Conservation (phyloP, 2,888 invertebrate species). For the Mythimna lalbum region DNA sequence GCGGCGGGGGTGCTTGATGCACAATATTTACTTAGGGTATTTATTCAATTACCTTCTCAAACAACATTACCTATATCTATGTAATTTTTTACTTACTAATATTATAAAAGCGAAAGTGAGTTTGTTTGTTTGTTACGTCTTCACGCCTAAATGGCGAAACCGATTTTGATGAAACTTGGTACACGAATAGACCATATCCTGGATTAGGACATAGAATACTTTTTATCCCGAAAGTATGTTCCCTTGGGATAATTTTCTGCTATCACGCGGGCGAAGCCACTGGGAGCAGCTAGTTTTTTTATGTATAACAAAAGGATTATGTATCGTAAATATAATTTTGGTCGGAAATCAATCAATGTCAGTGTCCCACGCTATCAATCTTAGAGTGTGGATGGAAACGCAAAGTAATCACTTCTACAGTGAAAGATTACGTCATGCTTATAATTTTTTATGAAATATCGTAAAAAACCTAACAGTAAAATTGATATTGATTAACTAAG, state of each 20-base stretch:
- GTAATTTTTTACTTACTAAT: too few species aligned
- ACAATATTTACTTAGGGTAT: not conserved
- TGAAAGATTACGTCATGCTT: constrained; percentile 19
- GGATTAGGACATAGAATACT: too few species aligned
- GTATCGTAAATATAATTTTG: constrained; percentile 32
- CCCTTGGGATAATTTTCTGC: too few species aligned
- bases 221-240: too few species aligned
- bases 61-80: not conserved
- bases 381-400: constrained; percentile 18
- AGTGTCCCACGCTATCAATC: constrained; percentile 36
- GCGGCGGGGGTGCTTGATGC: too few species aligned
- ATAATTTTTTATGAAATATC: constrained; percentile 13
- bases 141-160: too few species aligned
- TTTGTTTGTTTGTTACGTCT: too few species aligned
- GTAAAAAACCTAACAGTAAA: not conserved
- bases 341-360: constrained; percentile 41
- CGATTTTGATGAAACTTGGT: too few species aligned
- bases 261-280: too few species aligned
- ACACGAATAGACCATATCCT: too few species aligned
- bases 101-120: too few species aligned
- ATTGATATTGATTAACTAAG: not conserved
- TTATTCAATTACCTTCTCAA: constrained; percentile 7
- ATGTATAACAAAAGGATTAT: constrained; percentile 21
- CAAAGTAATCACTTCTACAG: constrained; percentile 31
- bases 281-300: too few species aligned